Conservation (phyloP, 2,113 vertebrate genomes). For the Ophthalmotilapia sp. region DNA sequence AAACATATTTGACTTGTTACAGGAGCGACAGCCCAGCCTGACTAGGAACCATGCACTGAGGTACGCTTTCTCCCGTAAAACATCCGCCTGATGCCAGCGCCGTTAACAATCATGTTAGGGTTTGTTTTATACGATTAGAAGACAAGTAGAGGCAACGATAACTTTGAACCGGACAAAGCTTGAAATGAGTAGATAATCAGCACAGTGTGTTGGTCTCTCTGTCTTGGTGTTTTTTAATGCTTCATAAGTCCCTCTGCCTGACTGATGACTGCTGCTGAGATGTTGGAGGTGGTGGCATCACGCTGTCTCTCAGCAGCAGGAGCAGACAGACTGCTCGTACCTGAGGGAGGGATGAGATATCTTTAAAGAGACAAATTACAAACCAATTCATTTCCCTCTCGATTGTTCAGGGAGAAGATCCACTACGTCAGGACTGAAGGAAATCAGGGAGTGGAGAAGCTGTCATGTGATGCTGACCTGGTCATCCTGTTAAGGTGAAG, state of each 20-base stretch:
- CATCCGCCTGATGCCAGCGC: not conserved
- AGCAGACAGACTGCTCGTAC: not conserved
- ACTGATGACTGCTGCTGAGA: not conserved
- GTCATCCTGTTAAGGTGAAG: slow-evolving; percentile 92
- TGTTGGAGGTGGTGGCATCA: not conserved
- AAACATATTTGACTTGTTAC: slow-evolving; percentile 95
- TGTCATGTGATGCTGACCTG: slow-evolving; percentile 96
- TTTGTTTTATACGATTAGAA: not conserved
- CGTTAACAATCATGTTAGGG: not conserved
- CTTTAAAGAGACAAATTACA: not conserved
- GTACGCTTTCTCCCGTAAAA: slow-evolving; percentile 45
- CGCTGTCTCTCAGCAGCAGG: not conserved
- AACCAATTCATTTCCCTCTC: not conserved
- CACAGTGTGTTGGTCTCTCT: not conserved
- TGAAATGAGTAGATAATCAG: not conserved
- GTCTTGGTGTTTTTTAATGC: not conserved
- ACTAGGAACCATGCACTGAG: slow-evolving; percentile 90
- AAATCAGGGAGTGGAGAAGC: slow-evolving; percentile 87
- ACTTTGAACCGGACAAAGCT: not conserved
- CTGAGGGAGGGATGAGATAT: not conserved
- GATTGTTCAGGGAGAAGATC: slow-evolving; percentile 87
- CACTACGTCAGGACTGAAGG: slow-evolving; percentile 96
- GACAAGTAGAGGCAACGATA: not conserved
- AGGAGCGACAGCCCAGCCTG: slow-evolving; percentile 92
- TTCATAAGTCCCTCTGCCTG: not conserved